Conservation (phyloP, 2,113 vertebrate genomes). For the Podarcis raffonei region DNA sequence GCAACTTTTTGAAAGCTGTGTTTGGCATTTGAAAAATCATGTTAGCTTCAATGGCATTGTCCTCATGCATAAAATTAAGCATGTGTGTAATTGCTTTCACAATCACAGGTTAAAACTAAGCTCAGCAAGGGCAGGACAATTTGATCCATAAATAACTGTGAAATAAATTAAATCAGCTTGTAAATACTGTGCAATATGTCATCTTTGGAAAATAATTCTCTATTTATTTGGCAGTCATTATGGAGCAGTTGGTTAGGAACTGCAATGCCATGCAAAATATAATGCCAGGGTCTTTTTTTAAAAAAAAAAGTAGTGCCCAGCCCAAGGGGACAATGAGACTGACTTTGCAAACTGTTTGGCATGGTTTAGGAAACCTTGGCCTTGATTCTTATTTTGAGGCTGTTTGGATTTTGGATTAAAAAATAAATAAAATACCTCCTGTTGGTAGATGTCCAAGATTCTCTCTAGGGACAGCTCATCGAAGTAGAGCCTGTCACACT, state of each 20-base stretch:
- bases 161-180: conserved; percentile 61
- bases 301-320: conserved; percentile 21
- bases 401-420: neutral
- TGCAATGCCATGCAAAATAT: conserved; percentile 46
- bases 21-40: rapidly evolving
- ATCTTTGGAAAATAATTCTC: conserved; percentile 59
- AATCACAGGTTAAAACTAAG: conserved; percentile 32
- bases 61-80: conserved; percentile 49
- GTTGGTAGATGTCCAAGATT: conserved; percentile 92
- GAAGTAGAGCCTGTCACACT: conserved; percentile 97
- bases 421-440: conserved; percentile 81
- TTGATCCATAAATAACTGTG: conserved; percentile 41
- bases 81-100: conserved; percentile 26
- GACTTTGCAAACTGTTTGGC: conserved; percentile 41
- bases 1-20: neutral
- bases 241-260: conserved; percentile 55
- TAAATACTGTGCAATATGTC: conserved; percentile 66
- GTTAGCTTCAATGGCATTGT: neutral
- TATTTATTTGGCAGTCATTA: conserved; percentile 61
- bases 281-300: conserved; percentile 2
- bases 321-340: conserved; percentile 23
- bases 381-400: neutral
- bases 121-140: conserved; percentile 29
- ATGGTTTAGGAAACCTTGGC: conserved; percentile 21
- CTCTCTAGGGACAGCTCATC: conserved; percentile 95